phyloP scores from a whole-genome alignment of 2,113 vertebrate genomes.

The Bos taurus region DNA sequence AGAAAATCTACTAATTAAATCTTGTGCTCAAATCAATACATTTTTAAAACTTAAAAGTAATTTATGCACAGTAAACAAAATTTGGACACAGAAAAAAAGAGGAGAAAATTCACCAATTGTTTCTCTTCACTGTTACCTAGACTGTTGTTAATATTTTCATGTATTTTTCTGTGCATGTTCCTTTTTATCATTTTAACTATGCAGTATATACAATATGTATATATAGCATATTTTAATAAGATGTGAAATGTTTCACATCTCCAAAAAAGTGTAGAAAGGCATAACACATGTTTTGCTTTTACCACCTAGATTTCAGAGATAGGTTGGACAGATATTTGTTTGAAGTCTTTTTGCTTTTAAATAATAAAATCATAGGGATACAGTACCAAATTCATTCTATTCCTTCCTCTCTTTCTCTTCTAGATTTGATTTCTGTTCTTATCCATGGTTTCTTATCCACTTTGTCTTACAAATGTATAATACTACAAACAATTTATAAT shows the following conservation, averaged over 20 bases:
- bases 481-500: background rate
- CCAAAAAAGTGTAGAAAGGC: background rate
- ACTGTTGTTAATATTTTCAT: background rate
- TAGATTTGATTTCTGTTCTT: background rate
- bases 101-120: background rate
- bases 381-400: background rate
- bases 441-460: background rate
- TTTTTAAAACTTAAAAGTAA: background rate
- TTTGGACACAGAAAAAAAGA: background rate
- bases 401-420: background rate
- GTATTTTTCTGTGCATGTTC: background rate
- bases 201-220: background rate
- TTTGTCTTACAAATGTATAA: background rate
- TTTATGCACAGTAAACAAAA: background rate
- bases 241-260: background rate
- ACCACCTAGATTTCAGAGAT: background rate
- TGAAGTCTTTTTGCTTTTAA: background rate
- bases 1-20: background rate
- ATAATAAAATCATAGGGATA: background rate
- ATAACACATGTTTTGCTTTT: background rate
- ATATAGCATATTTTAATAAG: background rate
- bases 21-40: background rate
- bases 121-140: background rate
- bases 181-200: conserved; percentile 4
- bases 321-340: background rate